phyloP scores from a whole-genome alignment of 2,888 invertebrate genomes.

The Tipula unca region DNA sequence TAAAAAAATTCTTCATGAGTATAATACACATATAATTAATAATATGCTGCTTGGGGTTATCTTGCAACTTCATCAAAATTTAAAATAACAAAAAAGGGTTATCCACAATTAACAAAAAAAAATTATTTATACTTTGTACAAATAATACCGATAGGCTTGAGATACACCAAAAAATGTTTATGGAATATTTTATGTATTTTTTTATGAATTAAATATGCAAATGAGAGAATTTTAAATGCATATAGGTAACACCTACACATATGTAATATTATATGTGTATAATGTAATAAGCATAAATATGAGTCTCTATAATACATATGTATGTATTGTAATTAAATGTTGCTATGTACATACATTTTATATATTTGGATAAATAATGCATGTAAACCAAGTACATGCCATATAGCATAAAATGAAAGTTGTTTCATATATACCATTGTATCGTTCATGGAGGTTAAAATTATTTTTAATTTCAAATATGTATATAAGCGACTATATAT shows the following conservation, averaged over 20 bases:
- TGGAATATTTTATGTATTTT: neutral
- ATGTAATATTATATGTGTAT: neutral
- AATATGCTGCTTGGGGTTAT: neutral
- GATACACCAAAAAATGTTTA: neutral
- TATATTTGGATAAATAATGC: neutral
- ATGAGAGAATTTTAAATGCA: neutral
- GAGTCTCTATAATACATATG: neutral
- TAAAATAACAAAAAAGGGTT: neutral
- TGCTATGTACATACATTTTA: neutral
- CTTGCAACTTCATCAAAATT: neutral
- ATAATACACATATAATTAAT: neutral
- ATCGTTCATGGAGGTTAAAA: neutral
- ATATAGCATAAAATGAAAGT: neutral
- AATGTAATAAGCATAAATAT: neutral
- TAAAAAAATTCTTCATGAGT: neutral
- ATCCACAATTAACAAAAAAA: neutral
- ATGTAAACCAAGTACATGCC: neutral
- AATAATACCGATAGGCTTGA: neutral
- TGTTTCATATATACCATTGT: neutral
- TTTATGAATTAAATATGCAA: slow-evolving; percentile 3
- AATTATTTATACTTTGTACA: neutral
- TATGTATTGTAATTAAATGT: neutral
- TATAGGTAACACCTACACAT: neutral
- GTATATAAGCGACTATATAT: no score
- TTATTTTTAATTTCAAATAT: neutral